Percentiles rank a stretch among this genome's conserved stretches.
Evolutionary conservation across 2,797 vertebrate species (phyloP).

Genomic region (Falco naumanni): DNA sequence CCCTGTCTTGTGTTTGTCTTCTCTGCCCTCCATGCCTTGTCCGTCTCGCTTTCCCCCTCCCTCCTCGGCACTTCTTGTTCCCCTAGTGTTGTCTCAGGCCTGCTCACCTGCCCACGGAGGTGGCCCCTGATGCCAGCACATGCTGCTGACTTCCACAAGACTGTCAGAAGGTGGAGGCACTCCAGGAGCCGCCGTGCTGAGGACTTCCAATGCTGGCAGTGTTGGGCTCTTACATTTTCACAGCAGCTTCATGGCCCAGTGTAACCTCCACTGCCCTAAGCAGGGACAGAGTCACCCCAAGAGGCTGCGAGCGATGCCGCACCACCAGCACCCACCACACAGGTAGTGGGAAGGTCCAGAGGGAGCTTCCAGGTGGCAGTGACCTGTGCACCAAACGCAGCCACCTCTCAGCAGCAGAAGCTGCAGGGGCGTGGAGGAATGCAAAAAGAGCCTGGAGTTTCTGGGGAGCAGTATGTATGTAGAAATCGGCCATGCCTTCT

Average conservation of each 20-base stretch:
- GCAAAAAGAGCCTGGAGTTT: conserved; percentile 3
- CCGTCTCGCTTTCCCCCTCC: background rate
- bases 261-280: background rate
- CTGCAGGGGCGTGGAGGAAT: background rate
- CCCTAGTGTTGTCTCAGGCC: background rate
- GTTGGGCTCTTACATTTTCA: background rate
- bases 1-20: background rate
- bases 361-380: background rate
- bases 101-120: background rate
- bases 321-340: background rate
- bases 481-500: background rate
- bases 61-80: background rate
- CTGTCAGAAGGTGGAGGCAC: background rate
- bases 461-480: background rate
- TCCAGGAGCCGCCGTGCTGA: background rate
- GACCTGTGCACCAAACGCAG: background rate
- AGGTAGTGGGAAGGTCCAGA: background rate
- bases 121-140: accelerated
- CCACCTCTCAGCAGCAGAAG: background rate
- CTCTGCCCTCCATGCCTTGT: background rate
- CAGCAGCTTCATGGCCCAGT: background rate
- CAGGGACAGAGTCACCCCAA: background rate
- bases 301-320: background rate
- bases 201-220: background rate
- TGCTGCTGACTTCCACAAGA: background rate